Percentiles rank a stretch among this genome's conserved stretches.
phyloP scores from a whole-genome alignment of 2,888 invertebrate genomes.

The Drosophila prolongata region DNA sequence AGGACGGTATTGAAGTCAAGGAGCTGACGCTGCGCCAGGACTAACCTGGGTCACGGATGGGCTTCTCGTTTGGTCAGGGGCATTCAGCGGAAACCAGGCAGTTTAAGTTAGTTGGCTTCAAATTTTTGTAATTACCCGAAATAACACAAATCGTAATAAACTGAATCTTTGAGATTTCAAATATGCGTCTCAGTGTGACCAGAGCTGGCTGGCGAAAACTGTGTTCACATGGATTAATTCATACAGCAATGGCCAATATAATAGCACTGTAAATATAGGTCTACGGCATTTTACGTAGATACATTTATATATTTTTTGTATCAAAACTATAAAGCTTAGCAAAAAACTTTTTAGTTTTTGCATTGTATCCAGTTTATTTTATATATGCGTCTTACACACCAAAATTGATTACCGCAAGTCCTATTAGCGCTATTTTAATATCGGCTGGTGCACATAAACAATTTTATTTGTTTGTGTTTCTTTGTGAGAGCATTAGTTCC shows the following conservation, averaged over 20 bases:
- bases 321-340: no score
- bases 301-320: no score
- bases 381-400: no score
- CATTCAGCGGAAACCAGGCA: conserved; percentile 16
- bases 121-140: conserved; percentile 53
- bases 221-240: background rate
- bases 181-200: conserved; percentile 7
- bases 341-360: no score
- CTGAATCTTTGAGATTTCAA: conserved; percentile 33
- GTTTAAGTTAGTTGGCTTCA: conserved; percentile 49
- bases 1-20: conserved; percentile 91
- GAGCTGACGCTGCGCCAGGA: conserved; percentile 93
- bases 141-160: conserved; percentile 50
- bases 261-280: background rate
- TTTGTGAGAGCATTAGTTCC: conserved; percentile 3
- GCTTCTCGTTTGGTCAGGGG: conserved; percentile 1
- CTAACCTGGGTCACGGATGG: conserved; percentile 85
- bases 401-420: no score
- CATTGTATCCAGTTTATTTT: no score
- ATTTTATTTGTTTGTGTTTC: conserved; percentile 1
- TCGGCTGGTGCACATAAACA: conserved; percentile 7
- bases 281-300: background rate
- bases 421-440: background rate
- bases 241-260: background rate
- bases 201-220: background rate